Evolutionary conservation across 2,888 invertebrate genomes (phyloP), one percentile per base, ranked within the genome.

Genomic region (Ellobium chinense): DNA sequence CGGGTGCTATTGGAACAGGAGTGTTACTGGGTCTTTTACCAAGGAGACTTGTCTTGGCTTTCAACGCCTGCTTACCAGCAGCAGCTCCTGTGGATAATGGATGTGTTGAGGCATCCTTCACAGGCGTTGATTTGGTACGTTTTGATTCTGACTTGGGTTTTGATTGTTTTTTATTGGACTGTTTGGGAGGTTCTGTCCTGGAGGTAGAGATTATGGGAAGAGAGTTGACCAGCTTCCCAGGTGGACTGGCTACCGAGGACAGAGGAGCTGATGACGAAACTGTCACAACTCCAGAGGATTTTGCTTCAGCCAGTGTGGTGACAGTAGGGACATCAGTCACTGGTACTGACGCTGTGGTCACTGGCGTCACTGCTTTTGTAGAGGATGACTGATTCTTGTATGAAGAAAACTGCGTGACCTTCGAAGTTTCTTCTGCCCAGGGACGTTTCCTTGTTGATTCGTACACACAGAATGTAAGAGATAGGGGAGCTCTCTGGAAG

Each of bases 1-100:
- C 80, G 27, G 80, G 80, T 4, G 80, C 80, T 21, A 80, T 74
- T 2, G 34, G 60, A 2, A 80, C 60, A 29, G 80, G 80, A n/a
- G 37, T 68, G 58, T 39, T 68, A 12, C 74, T 74, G 1, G 56
- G 66, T 65, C 80, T 27, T 72, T 80, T 80, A 1, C 80, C 80
- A 14, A 80, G 56, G 36, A 54, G 14, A 24, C 66, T 36, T 2
- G 54, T 31, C 39, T 76, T 76, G 18, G 65, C n/a, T 37, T n/a
- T 62, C 18, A 39, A 36, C 9, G 29, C n/a, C 27, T 37, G 39
- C 31, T 74, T 54, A 58, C 27, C 58, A 31, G 36, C 36, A 36
- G 36, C 36, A 14, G 72, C 4, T 31, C 4, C 9, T 65, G 34
- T 12, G 7, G 34, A 5, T 29, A 31, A 27, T 9, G 27, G 65